A percentile compares a stretch with the other conserved stretches of the same genome.
phyloP scores from a whole-genome alignment of 2,888 invertebrate genomes.

The Apamea sordens region DNA sequence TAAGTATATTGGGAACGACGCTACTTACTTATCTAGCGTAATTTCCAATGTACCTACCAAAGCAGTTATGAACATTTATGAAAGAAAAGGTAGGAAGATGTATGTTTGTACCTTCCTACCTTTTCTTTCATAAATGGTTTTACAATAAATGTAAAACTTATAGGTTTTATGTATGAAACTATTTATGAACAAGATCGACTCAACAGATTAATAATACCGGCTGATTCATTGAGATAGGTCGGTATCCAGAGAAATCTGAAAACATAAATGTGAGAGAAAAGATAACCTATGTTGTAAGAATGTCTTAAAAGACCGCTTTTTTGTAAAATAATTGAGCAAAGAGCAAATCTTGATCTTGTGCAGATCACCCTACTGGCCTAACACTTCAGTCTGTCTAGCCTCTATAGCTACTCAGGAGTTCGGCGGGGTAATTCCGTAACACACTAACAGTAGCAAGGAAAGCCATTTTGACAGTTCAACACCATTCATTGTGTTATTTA shows the following conservation, averaged over 20 bases:
- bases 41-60: neutral
- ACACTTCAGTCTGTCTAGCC: neutral
- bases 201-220: too few relatives aligned
- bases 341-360: neutral
- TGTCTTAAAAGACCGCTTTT: neutral
- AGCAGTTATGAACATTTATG: neutral
- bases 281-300: neutral
- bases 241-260: too few relatives aligned
- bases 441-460: too few relatives aligned
- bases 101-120: neutral
- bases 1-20: neutral
- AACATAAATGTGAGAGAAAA: too few relatives aligned
- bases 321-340: neutral
- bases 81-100: neutral
- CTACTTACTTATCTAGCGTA: neutral
- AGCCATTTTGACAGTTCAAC: too few relatives aligned
- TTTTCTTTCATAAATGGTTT: neutral
- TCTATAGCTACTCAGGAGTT: neutral
- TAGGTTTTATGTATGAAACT: too few relatives aligned
- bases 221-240: too few relatives aligned
- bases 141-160: too few relatives aligned
- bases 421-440: too few relatives aligned
- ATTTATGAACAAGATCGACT: too few relatives aligned
- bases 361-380: neutral
- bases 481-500: too few relatives aligned